Conservation (phyloP, 2,113 vertebrate genomes). For the Siniperca chuatsi region DNA sequence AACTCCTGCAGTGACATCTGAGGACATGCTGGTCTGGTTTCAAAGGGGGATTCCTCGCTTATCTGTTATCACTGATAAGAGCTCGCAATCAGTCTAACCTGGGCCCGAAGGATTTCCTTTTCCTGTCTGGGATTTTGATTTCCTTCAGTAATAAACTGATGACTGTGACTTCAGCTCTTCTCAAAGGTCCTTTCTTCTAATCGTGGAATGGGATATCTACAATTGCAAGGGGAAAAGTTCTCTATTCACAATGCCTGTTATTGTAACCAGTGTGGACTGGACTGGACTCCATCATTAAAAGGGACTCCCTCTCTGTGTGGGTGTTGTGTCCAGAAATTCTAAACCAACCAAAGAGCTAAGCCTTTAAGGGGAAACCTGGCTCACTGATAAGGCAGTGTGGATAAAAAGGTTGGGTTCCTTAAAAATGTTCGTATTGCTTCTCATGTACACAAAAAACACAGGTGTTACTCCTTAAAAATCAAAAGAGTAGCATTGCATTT, state of each 20-base stretch:
- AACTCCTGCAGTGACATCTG: constrained; percentile 35
- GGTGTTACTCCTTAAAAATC: constrained; percentile 30
- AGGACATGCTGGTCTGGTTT: constrained; percentile 32
- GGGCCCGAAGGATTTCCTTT: constrained; percentile 52
- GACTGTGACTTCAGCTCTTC: constrained; percentile 46
- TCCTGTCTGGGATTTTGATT: constrained; percentile 69
- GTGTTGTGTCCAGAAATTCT: constrained; percentile 72
- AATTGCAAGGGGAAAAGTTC: constrained; percentile 43
- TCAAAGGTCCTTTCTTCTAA: constrained; percentile 65
- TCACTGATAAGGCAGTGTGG: constrained; percentile 77
- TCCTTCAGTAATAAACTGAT: constrained; percentile 66
- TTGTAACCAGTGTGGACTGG: constrained; percentile 67
- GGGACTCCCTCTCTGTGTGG: constrained; percentile 63
- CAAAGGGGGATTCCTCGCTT: constrained; percentile 56
- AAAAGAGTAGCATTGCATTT: constrained; percentile 54
- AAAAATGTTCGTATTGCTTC: constrained; percentile 57
- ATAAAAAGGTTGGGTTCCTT: constrained; percentile 52
- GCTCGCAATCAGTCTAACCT: constrained; percentile 47
- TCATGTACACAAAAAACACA: constrained; percentile 48
- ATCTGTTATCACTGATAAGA: constrained; percentile 50
- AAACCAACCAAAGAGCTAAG: constrained; percentile 71
- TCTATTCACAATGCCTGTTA: constrained; percentile 73
- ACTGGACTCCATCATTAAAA: constrained; percentile 69
- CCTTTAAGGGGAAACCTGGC: constrained; percentile 59
- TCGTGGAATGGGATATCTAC: constrained; percentile 77